These are phyloP conservation scores for Epizoanthus stellaris DNA, from an alignment of 92 coral and sea anemone species.

Conservation along the genomic window DNA sequence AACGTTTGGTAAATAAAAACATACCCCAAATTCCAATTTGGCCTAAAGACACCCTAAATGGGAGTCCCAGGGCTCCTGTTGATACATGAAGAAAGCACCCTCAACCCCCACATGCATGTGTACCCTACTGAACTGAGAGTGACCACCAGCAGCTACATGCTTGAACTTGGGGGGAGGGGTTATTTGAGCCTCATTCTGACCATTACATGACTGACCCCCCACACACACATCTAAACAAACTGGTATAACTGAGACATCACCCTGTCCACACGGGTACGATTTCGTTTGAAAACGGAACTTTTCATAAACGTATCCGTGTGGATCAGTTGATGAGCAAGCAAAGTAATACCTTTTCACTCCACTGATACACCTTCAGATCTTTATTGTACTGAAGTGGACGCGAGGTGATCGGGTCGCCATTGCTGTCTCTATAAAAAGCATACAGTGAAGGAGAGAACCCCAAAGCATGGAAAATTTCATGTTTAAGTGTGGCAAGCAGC, in stretches of 20 bases:
- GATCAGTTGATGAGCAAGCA: not conserved
- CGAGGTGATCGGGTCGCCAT: conserved; percentile 81
- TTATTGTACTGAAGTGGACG: conserved; percentile 61
- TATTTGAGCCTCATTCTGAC: not conserved
- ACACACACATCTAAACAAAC: too few relatives aligned
- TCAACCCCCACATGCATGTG: too few relatives aligned
- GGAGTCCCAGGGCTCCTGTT: too few relatives aligned
- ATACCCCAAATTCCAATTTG: too few relatives aligned
- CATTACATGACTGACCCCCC: not conserved
- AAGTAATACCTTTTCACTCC: conserved; percentile 83
- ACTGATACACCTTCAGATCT: conserved; percentile 22
- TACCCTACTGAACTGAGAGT: too few relatives aligned
- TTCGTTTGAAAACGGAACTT: too few relatives aligned
- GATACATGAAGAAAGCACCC: too few relatives aligned
- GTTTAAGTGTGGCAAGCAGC: conserved; percentile 88
- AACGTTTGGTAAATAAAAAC: too few relatives aligned
- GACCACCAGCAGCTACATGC: not conserved
- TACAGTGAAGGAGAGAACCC: conserved; percentile 91
- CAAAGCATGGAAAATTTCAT: conserved; percentile 94
- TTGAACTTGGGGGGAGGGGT: not conserved
- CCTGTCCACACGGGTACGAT: too few relatives aligned
- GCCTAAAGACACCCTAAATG: too few relatives aligned
- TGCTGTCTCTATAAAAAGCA: conserved; percentile 78
- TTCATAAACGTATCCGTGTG: too few relatives aligned
- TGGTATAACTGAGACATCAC: too few relatives aligned